A percentile compares a stretch with the other conserved stretches of the same genome.
phyloP scores from a whole-genome alignment of 92 coral and sea anemone species.

The Actinostola sp. region DNA sequence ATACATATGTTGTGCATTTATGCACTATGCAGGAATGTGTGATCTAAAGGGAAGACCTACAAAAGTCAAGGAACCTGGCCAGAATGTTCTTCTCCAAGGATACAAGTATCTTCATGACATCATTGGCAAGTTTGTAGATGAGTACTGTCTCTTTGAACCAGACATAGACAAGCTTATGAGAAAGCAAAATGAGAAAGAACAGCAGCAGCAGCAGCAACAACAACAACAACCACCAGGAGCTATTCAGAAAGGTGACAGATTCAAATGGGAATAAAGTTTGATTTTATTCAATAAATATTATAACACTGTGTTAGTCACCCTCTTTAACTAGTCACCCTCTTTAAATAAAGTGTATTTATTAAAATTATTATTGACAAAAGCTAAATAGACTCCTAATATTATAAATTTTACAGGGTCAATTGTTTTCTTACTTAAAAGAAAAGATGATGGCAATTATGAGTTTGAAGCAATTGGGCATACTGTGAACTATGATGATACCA shows the following conservation, averaged over 20 bases:
- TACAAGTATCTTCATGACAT: conserved; percentile 9
- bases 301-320: no score
- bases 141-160: conserved; percentile 22
- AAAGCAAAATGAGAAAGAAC: not conserved
- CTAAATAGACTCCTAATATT: not conserved
- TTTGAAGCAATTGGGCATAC: conserved; percentile 10
- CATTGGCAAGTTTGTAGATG: conserved; percentile 37
- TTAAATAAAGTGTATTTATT: no score
- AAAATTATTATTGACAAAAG: no score
- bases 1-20: conserved; percentile 29
- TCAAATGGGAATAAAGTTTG: no score
- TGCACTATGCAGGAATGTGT: conserved; percentile 18
- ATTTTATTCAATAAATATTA: no score
- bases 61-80: conserved; percentile 6
- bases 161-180: not conserved
- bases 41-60: not conserved
- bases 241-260: no score
- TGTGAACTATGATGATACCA: not conserved
- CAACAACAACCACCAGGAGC: no score
- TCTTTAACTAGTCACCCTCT: no score
- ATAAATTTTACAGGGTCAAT: conserved; percentile 7
- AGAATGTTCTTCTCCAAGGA: not conserved
- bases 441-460: conserved; percentile 5
- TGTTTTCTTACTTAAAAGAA: not conserved
- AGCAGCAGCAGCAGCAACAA: conserved; percentile 3